phyloP scores from a whole-genome alignment of 2,888 invertebrate genomes.

The Synanthedon formicaeformis region DNA sequence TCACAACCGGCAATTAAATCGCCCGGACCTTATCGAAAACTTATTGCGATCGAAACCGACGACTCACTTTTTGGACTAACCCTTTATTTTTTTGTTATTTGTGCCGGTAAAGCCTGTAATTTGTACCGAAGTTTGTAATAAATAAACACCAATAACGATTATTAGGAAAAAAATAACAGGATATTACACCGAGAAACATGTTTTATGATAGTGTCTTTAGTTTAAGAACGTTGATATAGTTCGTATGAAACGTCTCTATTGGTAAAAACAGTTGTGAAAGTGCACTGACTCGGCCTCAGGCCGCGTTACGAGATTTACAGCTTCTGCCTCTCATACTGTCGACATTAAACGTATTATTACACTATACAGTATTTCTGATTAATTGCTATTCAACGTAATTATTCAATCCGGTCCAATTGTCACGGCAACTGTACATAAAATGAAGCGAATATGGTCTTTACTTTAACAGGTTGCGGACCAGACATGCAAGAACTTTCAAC shows the following conservation, averaged over 20 bases:
- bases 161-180: slow-evolving; percentile 68
- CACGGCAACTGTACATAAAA: slow-evolving; percentile 41
- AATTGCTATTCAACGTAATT: slow-evolving; percentile 55
- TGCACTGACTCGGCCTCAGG: slow-evolving; percentile 38
- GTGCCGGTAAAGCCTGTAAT: slow-evolving; percentile 66
- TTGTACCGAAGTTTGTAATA: slow-evolving; percentile 64
- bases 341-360: slow-evolving; percentile 65
- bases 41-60: slow-evolving; percentile 66
- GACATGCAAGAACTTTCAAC: slow-evolving; percentile 22
- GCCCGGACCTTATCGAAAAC: slow-evolving; percentile 68
- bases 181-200: slow-evolving; percentile 53
- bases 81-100: slow-evolving; percentile 60
- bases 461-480: slow-evolving; percentile 29
- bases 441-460: slow-evolving; percentile 35
- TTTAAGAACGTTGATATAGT: slow-evolving; percentile 36
- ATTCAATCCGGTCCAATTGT: slow-evolving; percentile 46
- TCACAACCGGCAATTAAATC: slow-evolving; percentile 70
- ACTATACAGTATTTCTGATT: slow-evolving; percentile 53
- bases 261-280: slow-evolving; percentile 62
- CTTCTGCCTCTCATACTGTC: slow-evolving; percentile 42
- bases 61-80: slow-evolving; percentile 69
- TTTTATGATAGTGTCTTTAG: slow-evolving; percentile 55
- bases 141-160: slow-evolving; percentile 71
- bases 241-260: slow-evolving; percentile 64
- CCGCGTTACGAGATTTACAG: slow-evolving; percentile 55